These are phyloP conservation scores for Engystomops pustulosus DNA, from an alignment of 2,113 vertebrate genomes.

Conservation along the genomic window DNA sequence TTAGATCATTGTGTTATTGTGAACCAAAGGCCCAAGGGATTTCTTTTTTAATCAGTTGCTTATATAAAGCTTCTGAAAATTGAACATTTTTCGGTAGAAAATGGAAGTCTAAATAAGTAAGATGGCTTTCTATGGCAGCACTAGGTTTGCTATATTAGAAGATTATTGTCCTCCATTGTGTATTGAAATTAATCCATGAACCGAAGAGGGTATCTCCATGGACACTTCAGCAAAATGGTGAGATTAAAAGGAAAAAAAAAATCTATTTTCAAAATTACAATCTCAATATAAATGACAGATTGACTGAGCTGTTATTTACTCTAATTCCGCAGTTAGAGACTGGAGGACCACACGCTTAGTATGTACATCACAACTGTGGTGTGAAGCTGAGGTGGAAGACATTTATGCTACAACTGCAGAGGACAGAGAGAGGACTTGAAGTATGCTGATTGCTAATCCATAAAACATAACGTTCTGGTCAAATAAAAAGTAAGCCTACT, in stretches of 20 bases:
- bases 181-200: neutral
- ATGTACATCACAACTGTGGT: neutral
- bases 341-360: conserved; percentile 7
- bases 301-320: neutral
- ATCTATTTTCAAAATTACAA: neutral
- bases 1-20: neutral
- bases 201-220: neutral
- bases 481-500: conserved; percentile 41
- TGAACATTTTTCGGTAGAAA: neutral
- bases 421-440: conserved; percentile 2
- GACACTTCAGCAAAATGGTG: neutral
- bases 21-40: neutral
- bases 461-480: conserved; percentile 51
- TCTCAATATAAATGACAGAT: neutral
- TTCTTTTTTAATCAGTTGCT: neutral
- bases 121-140: neutral
- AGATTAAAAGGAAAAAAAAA: conserved; percentile 17
- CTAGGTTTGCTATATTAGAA: neutral
- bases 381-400: neutral
- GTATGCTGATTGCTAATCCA: conserved; percentile 48
- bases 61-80: neutral
- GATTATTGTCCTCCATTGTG: neutral
- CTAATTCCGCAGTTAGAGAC: neutral
- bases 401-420: conserved; percentile 15
- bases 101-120: neutral